Conservation (phyloP, 2,888 invertebrate species). For the Slavum lentiscoides region DNA sequence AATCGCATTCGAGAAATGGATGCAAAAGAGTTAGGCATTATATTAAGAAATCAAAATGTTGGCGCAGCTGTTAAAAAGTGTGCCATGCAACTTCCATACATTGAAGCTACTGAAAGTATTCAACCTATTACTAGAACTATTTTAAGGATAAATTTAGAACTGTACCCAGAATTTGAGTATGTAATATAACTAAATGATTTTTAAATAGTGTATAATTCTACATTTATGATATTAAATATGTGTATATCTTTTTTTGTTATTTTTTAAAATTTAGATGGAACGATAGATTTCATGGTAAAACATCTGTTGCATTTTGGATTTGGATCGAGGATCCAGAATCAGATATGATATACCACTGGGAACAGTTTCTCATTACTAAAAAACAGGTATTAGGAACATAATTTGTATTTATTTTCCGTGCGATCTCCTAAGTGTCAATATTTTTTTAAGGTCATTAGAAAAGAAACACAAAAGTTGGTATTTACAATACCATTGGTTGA, state of each 20-base stretch:
- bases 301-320: conserved; percentile 90
- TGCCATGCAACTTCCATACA: conserved; percentile 80
- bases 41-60: conserved; percentile 76
- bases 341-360: conserved; percentile 94
- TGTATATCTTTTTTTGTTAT: conserved; percentile 16
- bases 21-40: conserved; percentile 77
- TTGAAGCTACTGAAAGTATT: conserved; percentile 80
- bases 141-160: conserved; percentile 77
- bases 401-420: conserved; percentile 15
- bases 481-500: conserved; percentile 95
- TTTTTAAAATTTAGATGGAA: conserved; percentile 71
- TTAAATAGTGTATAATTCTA: neutral
- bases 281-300: conserved; percentile 84
- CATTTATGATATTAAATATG: neutral
- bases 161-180: conserved; percentile 69
- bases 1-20: conserved; percentile 84
- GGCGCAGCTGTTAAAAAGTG: conserved; percentile 79
- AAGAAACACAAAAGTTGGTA: conserved; percentile 79
- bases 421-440: neutral
- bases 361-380: conserved; percentile 82
- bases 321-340: conserved; percentile 97
- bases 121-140: conserved; percentile 96
- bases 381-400: conserved; percentile 68
- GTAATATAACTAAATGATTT: conserved; percentile 4
- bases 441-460: conserved; percentile 68